Evolutionary conservation across 2,888 invertebrate species (phyloP), one percentile per base, ranked within the genome.

Genomic region (Mayetiola destructor): DNA sequence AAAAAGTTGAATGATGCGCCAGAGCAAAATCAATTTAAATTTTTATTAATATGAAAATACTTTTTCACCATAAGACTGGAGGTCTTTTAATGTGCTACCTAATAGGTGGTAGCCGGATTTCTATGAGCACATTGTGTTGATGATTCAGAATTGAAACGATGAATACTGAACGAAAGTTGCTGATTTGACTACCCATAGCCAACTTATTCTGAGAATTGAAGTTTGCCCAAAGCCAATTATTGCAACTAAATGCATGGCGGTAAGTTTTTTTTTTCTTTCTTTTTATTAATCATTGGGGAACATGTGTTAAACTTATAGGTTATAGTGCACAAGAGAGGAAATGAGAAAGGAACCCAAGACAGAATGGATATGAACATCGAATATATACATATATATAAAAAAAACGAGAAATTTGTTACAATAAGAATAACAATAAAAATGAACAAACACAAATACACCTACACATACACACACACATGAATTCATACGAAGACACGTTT

Each of bases 31-130:
- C 48, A 48, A 48, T 48, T 48, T 48, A 27, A 48, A 48, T 48
- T 48, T 48, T 48, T 48, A 48, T 48, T 48, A 48, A 48, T 48
- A 48, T 48, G 48, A 27, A 48, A 48, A 48, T 48, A 48, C 48
- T 48, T 48, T 48, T 48, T 27, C 23, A 16, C n/a, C n/a, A n/a
- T n/a, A n/a, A n/a, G n/a, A n/a, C n/a, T n/a, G n/a, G n/a, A 48
- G 48, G 23, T 48, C 23, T 27, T 27, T 6, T 48, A 27, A 48
- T 48, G 48, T 48, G 14, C 27, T 27, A 48, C 27, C 27, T 48
- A 23, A 27, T 16, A 27, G 23, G 29, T 4, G 18, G 27, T 27
- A 48, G 14, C 42, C n/a, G n/a, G n/a, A n/a, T n/a, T n/a, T n/a
- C n/a, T n/a, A 27, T n/a, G 48, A 8, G 21, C 21, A 23, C 21